Evolutionary conservation across 2,888 invertebrate genomes (phyloP), one percentile per base, ranked within the genome.

Genomic region (Eupithecia subfuscata): DNA sequence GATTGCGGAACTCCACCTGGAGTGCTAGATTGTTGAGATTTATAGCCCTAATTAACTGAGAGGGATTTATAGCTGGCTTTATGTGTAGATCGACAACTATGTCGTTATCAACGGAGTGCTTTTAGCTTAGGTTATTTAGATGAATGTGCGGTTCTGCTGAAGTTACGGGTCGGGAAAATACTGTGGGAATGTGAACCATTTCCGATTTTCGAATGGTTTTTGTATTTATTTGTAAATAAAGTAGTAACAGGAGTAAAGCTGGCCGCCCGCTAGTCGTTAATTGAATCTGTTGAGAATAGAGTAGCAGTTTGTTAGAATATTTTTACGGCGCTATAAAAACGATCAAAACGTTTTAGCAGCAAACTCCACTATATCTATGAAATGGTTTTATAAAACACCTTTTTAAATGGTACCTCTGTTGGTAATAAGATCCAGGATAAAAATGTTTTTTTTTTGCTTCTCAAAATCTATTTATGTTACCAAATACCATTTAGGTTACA

Each of bases 231-330:
- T 78, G 48, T 43, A 75, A 74, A 74, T 74, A 67, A 65, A 65
- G 30, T 34, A 77, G 72, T 67, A 64, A 64, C 18, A 70, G 75
- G 67, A 67, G 67, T 22, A 5, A 25, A 16, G 43, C 85, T 92
- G 92, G 92, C 90, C 16, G 30, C 11, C 43, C 45, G 88, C 92
- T 91, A 92, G 88, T 77, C 78, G 84, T 84, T 86, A 87, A 91
- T 92, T 91, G 88, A 91, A 90, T 91, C 87, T 87, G 85, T 85
- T 83, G 82, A 82, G 84, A 84, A 87, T 83, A 84, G 83, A 83
- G 80, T 81, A 84, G 81, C 82, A 84, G 83, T 86, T 85, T 84
- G 83, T 83, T 85, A 76, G 80, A 81, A 84, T 84, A 85, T 87
- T 86, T 89, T 88, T 89, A 89, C 83, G 84, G 84, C 78, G 79